Percentiles rank a stretch among this genome's conserved stretches.
These are phyloP conservation scores for Thunnus maccoyii DNA, from an alignment of 2,113 vertebrate species.

Conservation along the genomic window DNA sequence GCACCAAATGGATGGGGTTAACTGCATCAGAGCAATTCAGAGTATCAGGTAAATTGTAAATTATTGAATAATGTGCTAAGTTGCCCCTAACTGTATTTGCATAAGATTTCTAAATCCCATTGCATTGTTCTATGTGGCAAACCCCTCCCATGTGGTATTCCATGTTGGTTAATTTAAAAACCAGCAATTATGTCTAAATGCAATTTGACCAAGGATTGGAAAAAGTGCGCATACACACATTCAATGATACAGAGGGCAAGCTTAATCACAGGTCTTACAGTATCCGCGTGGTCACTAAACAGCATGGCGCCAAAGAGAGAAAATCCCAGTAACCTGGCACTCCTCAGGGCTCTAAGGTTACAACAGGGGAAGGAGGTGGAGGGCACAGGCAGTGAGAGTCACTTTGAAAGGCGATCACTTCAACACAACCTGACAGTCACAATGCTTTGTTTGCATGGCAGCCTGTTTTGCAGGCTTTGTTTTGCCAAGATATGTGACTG, in stretches of 20 bases:
- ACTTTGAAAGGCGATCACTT: constrained; percentile 80
- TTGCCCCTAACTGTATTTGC: constrained; percentile 18
- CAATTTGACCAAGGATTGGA: constrained; percentile 39
- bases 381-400: constrained; percentile 76
- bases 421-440: constrained; percentile 71
- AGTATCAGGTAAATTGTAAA: constrained; percentile 7
- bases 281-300: constrained; percentile 72
- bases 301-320: constrained; percentile 80
- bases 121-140: constrained; percentile 15
- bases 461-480: constrained; percentile 51
- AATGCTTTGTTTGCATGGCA: constrained; percentile 73
- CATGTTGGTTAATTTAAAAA: constrained; percentile 33
- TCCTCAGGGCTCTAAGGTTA: constrained; percentile 75
- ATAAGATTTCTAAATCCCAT: not conserved
- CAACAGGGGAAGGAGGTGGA: constrained; percentile 74
- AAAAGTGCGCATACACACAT: constrained; percentile 46
- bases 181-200: constrained; percentile 41
- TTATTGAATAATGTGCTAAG: not conserved
- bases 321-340: constrained; percentile 81
- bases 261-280: constrained; percentile 73
- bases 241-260: constrained; percentile 27
- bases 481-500: constrained; percentile 43
- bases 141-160: constrained; percentile 8
- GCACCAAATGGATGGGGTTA: not conserved
- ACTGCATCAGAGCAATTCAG: not conserved